phyloP scores from a whole-genome alignment of 2,113 vertebrate genomes.

The Isurus oxyrinchus region DNA sequence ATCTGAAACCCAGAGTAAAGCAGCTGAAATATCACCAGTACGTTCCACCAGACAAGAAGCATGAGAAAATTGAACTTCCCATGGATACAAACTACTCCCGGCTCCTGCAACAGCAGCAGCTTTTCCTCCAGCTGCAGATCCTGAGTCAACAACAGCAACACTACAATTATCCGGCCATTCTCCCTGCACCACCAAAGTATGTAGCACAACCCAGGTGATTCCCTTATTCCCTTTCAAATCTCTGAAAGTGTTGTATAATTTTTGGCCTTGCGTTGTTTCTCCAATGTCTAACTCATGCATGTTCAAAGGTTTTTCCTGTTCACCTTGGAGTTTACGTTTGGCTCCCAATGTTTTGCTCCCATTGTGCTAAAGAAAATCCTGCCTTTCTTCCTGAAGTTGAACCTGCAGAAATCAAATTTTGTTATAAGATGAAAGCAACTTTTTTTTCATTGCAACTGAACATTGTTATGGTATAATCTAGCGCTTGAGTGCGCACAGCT shows the following conservation, averaged over 20 bases:
- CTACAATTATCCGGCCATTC: slow-evolving; percentile 81
- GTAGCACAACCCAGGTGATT: slow-evolving; percentile 44
- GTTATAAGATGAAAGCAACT: neutral
- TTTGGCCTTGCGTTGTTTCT: neutral
- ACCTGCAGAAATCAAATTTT: neutral
- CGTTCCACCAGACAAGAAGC: slow-evolving; percentile 94
- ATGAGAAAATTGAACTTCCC: slow-evolving; percentile 75
- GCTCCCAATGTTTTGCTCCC: neutral
- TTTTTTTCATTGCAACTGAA: neutral
- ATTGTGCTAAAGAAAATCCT: neutral
- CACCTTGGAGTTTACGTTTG: neutral
- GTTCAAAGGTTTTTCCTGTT: neutral
- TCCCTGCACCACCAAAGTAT: slow-evolving; percentile 76
- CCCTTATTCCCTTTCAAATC: neutral
- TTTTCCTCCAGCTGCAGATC: slow-evolving; percentile 85
- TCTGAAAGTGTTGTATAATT: neutral
- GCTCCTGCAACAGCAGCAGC: slow-evolving; percentile 92
- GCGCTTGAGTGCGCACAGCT: neutral
- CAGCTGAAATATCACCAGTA: slow-evolving; percentile 98
- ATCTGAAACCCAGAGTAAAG: slow-evolving; percentile 81
- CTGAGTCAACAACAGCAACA: slow-evolving; percentile 86
- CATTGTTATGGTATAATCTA: neutral
- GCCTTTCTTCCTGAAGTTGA: neutral
- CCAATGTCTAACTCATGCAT: neutral
- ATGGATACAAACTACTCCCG: slow-evolving; percentile 97